Evolutionary conservation across 2,113 vertebrate genomes (phyloP).

Genomic region (Malaclemys terrapin): DNA sequence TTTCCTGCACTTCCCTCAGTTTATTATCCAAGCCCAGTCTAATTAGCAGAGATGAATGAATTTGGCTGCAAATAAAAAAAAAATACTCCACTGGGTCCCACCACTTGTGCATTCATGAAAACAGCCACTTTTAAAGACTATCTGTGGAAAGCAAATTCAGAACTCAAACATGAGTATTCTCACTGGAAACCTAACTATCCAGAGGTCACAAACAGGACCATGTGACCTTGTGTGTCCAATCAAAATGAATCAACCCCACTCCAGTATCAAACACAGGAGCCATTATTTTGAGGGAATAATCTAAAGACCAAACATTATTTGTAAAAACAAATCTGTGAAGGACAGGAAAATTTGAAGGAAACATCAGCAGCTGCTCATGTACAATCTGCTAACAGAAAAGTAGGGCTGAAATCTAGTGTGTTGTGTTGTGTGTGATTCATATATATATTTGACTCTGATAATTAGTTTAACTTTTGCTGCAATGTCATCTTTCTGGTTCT

Average conservation of each 20-base stretch:
- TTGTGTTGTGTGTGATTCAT: neutral
- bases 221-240: constrained; percentile 33
- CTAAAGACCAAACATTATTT: neutral
- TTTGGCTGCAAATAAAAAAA: constrained; percentile 35
- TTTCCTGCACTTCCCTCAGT: neutral
- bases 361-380: constrained; percentile 7
- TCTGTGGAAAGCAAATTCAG: neutral
- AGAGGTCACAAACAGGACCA: constrained; percentile 19
- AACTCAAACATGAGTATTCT: constrained; percentile 46
- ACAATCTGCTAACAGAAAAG: neutral
- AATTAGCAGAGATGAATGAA: constrained; percentile 60
- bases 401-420: constrained; percentile 21
- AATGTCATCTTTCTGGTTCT: neutral
- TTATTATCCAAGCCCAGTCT: constrained; percentile 25
- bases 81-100: neutral
- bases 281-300: constrained; percentile 18
- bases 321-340: constrained; percentile 14
- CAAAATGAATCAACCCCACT: neutral
- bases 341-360: neutral
- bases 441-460: neutral
- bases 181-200: neutral
- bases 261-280: constrained; percentile 40
- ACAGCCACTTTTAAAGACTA: constrained; percentile 41
- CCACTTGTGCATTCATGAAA: constrained; percentile 28
- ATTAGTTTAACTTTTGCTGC: constrained; percentile 27